Percentiles rank a stretch among this genome's conserved stretches.
These are phyloP conservation scores for Astyanax mexicanus DNA, from an alignment of 2,797 vertebrate species.

Conservation along the genomic window DNA sequence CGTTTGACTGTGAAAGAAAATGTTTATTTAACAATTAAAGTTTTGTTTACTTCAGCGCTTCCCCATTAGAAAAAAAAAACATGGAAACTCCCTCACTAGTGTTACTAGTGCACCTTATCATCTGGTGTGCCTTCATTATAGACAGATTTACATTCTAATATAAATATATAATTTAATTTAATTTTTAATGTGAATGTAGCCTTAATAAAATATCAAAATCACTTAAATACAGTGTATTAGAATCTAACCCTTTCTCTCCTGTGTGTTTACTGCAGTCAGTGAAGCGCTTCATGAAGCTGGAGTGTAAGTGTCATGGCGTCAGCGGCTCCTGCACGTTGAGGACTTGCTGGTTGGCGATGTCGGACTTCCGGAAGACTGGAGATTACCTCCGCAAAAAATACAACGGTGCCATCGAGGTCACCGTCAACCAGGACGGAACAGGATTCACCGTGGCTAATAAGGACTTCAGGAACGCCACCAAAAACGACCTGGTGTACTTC, in stretches of 20 bases:
- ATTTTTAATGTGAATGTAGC: too few species aligned
- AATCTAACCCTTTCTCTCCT: background rate
- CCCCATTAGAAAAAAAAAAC: too few species aligned
- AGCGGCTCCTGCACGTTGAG: constrained; percentile 96
- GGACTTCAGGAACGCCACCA: constrained; percentile 82
- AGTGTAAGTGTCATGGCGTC: constrained; percentile 98
- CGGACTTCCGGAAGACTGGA: constrained; percentile 95
- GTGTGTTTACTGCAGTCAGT: constrained; percentile 84
- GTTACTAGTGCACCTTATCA: too few species aligned
- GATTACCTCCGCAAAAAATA: constrained; percentile 95
- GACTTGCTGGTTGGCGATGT: constrained; percentile 98
- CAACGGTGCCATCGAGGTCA: constrained; percentile 96
- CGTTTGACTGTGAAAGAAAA: too few species aligned
- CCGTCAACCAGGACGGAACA: constrained; percentile 95
- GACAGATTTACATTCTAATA: too few species aligned
- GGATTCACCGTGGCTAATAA: constrained; percentile 95
- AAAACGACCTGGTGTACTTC: constrained; percentile 97
- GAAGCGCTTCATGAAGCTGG: constrained; percentile 97
- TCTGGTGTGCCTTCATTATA: too few species aligned
- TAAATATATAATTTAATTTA: too few species aligned
- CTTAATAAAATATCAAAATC: too few species aligned
- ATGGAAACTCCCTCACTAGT: too few species aligned
- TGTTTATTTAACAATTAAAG: too few species aligned
- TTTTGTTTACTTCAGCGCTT: too few species aligned
- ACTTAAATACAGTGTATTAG: background rate